Percentiles rank a stretch among this genome's conserved stretches.
phyloP scores from a whole-genome alignment of 1,140 invertebrate genomes.

The Sitophilus oryzae region DNA sequence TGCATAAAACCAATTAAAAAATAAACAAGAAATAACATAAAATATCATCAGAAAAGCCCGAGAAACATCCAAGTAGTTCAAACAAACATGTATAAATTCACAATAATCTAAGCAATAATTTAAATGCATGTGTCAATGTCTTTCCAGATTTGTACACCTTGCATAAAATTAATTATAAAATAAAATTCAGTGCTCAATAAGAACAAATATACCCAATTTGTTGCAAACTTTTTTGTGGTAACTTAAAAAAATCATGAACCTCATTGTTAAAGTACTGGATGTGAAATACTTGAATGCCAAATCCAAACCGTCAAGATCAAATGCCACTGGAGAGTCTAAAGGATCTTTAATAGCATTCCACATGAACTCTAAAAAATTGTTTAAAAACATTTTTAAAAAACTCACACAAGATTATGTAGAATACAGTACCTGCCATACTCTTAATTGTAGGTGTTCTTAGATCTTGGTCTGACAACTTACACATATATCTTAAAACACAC shows the following conservation, averaged over 20 bases:
- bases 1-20: no score
- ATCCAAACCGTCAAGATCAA: conserved; percentile 84
- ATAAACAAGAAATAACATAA: no score
- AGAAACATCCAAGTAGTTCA: no score
- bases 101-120: no score
- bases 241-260: conserved; percentile 43
- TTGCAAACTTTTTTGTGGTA: no score
- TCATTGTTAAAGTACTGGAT: conserved; percentile 86
- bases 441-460: conserved; percentile 76
- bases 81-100: no score
- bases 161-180: no score
- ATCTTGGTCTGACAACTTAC: conserved; percentile 85
- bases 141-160: no score
- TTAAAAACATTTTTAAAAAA: conserved; percentile 7
- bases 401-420: conserved; percentile 5
- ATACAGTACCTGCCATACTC: conserved; percentile 73
- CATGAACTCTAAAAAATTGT: conserved; percentile 70
- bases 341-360: conserved; percentile 91
- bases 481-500: conserved; percentile 87
- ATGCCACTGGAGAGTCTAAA: conserved; percentile 75
- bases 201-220: no score
- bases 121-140: no score
- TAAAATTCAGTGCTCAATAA: no score
- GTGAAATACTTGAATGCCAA: conserved; percentile 93
- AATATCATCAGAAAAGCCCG: no score